Evolutionary conservation across 2,888 invertebrate species (phyloP).

Genomic region (Phyllotreta striolata): DNA sequence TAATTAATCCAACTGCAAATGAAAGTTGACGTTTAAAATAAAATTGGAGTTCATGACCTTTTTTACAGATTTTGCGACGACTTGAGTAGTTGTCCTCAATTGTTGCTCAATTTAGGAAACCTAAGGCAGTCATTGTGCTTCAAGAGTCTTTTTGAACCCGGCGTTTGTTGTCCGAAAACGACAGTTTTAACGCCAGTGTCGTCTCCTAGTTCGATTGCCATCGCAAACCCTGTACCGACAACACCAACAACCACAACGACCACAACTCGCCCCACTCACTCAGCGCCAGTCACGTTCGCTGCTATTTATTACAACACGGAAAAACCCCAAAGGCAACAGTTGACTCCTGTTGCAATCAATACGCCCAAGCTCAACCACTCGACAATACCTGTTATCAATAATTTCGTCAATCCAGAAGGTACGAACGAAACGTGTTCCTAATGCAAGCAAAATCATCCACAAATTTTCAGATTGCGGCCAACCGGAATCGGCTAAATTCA

Average conservation of each 20-base stretch:
- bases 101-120: slow-evolving; percentile 81
- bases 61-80: slow-evolving; percentile 75
- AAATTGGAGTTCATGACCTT: slow-evolving; percentile 10
- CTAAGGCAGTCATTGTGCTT: slow-evolving; percentile 89
- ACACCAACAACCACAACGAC: slow-evolving; percentile 47
- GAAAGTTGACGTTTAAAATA: slow-evolving; percentile 1
- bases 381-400: slow-evolving; percentile 41
- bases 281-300: slow-evolving; percentile 43
- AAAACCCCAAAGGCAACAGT: slow-evolving; percentile 39
- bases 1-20: slow-evolving; percentile 2
- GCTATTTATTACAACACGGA: slow-evolving; percentile 48
- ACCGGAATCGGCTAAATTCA: slow-evolving; percentile 81
- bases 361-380: slow-evolving; percentile 20
- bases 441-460: slow-evolving; percentile 1
- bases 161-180: slow-evolving; percentile 84
- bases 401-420: slow-evolving; percentile 67
- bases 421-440: slow-evolving; percentile 43
- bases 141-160: slow-evolving; percentile 89
- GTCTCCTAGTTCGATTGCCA: slow-evolving; percentile 45
- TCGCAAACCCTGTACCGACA: background rate
- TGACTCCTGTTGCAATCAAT: slow-evolving; percentile 29
- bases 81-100: slow-evolving; percentile 85
- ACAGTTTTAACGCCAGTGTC: slow-evolving; percentile 52
- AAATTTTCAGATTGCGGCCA: slow-evolving; percentile 77
- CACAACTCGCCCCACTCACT: slow-evolving; percentile 48